Evolutionary conservation across 2,113 vertebrate species (phyloP).

Genomic region (Pyrgilauda ruficollis): DNA sequence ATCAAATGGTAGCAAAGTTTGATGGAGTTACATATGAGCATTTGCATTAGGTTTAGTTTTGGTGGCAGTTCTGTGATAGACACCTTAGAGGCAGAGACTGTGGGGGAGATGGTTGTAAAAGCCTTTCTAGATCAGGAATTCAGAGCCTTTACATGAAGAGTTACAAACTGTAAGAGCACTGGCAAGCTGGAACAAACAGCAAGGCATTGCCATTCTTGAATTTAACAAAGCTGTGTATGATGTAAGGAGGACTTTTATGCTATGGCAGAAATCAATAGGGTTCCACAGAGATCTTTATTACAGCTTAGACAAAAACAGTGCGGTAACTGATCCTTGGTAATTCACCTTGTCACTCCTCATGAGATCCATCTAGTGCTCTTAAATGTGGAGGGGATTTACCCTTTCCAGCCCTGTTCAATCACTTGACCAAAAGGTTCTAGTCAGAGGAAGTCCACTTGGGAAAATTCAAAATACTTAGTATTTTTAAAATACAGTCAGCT

Average conservation of each 20-base stretch:
- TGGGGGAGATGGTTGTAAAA: background rate
- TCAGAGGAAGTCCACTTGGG: background rate
- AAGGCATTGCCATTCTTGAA: background rate
- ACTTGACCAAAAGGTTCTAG: background rate
- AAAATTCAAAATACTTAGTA: background rate
- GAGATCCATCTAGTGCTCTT: background rate
- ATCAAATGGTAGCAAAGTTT: background rate
- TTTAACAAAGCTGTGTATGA: background rate
- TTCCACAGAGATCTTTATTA: background rate
- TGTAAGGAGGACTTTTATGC: background rate
- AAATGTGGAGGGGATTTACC: background rate
- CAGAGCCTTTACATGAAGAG: background rate
- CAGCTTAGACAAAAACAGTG: background rate
- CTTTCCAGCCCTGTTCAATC: background rate
- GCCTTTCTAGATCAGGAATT: background rate
- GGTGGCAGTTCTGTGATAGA: background rate
- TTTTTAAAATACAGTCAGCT: background rate
- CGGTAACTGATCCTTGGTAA: background rate
- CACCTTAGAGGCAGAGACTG: background rate
- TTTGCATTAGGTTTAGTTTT: background rate
- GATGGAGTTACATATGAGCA: background rate
- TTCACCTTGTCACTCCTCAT: background rate
- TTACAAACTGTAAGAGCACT: background rate
- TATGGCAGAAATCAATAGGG: background rate
- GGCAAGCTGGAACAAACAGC: background rate